These are phyloP conservation scores for Brachionus rubens DNA, from an alignment of 1,140 invertebrate genomes.

Conservation along the genomic window DNA sequence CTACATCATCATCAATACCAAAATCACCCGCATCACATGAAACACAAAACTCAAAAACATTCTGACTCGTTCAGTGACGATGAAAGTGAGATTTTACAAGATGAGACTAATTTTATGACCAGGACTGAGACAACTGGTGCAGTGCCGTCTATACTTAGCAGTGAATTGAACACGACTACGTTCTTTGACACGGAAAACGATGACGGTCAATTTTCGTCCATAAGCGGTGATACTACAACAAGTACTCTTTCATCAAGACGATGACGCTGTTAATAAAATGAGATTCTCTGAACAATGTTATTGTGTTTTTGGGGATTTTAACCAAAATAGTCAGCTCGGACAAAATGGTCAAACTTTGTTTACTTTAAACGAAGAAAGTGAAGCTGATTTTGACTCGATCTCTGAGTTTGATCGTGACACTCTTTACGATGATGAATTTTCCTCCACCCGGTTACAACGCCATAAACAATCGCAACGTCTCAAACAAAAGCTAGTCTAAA, in stretches of 20 bases:
- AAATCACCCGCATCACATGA: neutral
- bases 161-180: conserved; percentile 88
- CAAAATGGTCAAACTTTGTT: conserved; percentile 33
- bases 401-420: conserved; percentile 41
- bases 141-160: conserved; percentile 81
- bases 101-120: neutral
- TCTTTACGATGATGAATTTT: conserved; percentile 26
- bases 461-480: neutral
- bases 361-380: conserved; percentile 41
- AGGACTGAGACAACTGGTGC: conserved; percentile 56
- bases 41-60: conserved; percentile 25
- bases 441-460: conserved; percentile 6
- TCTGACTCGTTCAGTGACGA: conserved; percentile 57
- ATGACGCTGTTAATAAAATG: conserved; percentile 93
- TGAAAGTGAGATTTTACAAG: too few species aligned
- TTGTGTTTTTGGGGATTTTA: conserved; percentile 82
- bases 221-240: conserved; percentile 3
- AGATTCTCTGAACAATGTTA: conserved; percentile 99
- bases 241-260: neutral
- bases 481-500: neutral
- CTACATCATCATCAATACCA: too few species aligned
- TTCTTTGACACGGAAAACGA: conserved; percentile 80
- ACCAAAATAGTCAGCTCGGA: neutral
- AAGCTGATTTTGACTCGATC: conserved; percentile 42
- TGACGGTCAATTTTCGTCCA: conserved; percentile 44